phyloP scores from a whole-genome alignment of 2,888 invertebrate species.

The Machimus atricapillus region DNA sequence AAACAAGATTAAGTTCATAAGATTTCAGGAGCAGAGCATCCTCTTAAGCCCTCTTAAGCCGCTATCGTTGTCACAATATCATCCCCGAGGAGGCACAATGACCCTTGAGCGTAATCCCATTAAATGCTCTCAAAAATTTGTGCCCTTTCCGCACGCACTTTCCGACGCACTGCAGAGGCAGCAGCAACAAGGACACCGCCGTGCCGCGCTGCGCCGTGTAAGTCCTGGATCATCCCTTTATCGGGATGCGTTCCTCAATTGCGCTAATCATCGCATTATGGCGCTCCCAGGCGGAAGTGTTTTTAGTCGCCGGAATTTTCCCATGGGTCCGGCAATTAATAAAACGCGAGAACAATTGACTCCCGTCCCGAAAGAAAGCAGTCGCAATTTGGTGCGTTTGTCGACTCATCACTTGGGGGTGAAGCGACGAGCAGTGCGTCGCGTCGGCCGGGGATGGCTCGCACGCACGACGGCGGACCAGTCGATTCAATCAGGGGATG shows the following conservation, averaged over 20 bases:
- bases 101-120: slow-evolving; percentile 45
- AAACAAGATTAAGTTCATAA: slow-evolving; percentile 7
- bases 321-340: slow-evolving; percentile 42
- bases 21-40: background rate
- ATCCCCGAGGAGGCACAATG: slow-evolving; percentile 21
- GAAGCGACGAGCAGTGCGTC: background rate
- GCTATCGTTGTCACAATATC: background rate
- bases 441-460: background rate
- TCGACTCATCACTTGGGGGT: slow-evolving; percentile 37
- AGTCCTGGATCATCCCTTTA: slow-evolving; percentile 46
- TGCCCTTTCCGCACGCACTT: background rate
- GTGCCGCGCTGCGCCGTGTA: slow-evolving; percentile 26
- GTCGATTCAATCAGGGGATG: slow-evolving; percentile 38
- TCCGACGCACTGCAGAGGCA: background rate
- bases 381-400: slow-evolving; percentile 29
- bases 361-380: background rate
- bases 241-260: slow-evolving; percentile 43
- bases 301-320: slow-evolving; percentile 35
- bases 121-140: slow-evolving; percentile 39
- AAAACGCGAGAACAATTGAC: slow-evolving; percentile 41
- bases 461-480: background rate
- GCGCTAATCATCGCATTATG: slow-evolving; percentile 46
- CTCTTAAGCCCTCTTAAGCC: background rate
- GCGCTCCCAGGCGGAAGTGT: slow-evolving; percentile 39
- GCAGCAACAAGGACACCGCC: background rate